Evolutionary conservation across 2,888 invertebrate genomes (phyloP).

Genomic region (Pseudanteris insignis): DNA sequence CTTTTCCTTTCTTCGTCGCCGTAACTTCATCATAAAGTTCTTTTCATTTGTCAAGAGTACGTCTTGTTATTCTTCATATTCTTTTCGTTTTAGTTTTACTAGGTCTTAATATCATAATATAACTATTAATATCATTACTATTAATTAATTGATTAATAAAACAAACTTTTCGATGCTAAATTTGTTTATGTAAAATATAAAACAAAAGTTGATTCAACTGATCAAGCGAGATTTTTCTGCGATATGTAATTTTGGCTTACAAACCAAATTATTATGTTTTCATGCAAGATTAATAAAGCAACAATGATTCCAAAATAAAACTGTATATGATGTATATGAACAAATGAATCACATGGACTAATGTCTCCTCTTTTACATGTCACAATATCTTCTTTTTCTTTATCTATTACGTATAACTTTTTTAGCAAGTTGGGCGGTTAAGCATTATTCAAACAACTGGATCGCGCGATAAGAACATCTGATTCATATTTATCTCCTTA

Average conservation of each 20-base stretch:
- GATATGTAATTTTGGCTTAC: too few relatives aligned
- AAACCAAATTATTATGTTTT: slow-evolving; percentile 22
- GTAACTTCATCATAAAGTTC: slow-evolving; percentile 3
- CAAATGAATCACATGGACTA: slow-evolving; percentile 5
- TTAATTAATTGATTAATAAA: background rate
- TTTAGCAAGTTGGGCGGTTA: background rate
- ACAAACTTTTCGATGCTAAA: too few relatives aligned
- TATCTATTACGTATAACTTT: background rate
- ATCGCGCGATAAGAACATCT: background rate
- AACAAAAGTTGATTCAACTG: too few relatives aligned
- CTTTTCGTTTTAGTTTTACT: slow-evolving; percentile 4
- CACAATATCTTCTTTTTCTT: background rate
- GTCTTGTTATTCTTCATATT: slow-evolving; percentile 5
- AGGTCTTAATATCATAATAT: background rate
- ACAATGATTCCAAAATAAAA: slow-evolving; percentile 17
- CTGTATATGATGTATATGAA: slow-evolving; percentile 6
- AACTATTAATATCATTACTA: slow-evolving; percentile 1
- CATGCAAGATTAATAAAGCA: slow-evolving; percentile 29
- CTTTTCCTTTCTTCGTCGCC: slow-evolving; percentile 14
- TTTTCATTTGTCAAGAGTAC: slow-evolving; percentile 8
- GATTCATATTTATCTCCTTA: background rate
- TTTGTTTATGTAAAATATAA: too few relatives aligned
- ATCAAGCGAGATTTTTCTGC: too few relatives aligned
- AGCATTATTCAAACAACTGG: background rate
- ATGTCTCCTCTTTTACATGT: background rate